Evolutionary conservation across 2,797 vertebrate species (phyloP).

Genomic region (Anabacerthia variegaticeps): DNA sequence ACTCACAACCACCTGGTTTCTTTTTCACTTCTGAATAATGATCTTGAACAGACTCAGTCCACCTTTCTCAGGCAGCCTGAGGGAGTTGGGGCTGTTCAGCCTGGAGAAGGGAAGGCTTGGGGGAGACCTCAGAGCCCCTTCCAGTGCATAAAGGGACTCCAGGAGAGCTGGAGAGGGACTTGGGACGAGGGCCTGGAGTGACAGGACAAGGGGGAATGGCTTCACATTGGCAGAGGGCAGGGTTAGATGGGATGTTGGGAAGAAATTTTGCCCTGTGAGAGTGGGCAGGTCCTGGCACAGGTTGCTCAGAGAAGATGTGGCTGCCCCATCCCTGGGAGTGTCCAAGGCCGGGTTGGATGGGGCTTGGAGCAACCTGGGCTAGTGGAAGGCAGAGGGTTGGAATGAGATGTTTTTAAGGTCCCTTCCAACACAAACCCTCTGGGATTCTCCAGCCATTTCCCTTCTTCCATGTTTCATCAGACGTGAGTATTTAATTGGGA

Average conservation of each 20-base stretch:
- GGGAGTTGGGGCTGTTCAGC: background rate
- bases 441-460: background rate
- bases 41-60: background rate
- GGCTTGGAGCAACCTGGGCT: background rate
- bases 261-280: background rate
- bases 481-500: background rate
- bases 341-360: background rate
- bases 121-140: background rate
- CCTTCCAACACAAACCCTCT: background rate
- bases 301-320: background rate
- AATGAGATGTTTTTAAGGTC: background rate
- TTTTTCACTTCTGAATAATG: background rate
- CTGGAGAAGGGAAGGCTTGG: background rate
- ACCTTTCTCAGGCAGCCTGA: background rate
- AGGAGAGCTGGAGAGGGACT: background rate
- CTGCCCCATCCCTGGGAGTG: background rate
- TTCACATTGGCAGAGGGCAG: background rate
- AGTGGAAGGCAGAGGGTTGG: background rate
- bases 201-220: fast-evolving
- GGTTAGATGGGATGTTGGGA: background rate
- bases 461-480: background rate
- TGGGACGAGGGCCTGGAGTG: background rate
- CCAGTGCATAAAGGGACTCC: background rate
- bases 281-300: background rate
- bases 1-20: background rate